Percentiles rank a stretch among this genome's conserved stretches.
These are phyloP conservation scores for Telenomus remus DNA, from an alignment of 1,140 invertebrate genomes.

Conservation along the genomic window DNA sequence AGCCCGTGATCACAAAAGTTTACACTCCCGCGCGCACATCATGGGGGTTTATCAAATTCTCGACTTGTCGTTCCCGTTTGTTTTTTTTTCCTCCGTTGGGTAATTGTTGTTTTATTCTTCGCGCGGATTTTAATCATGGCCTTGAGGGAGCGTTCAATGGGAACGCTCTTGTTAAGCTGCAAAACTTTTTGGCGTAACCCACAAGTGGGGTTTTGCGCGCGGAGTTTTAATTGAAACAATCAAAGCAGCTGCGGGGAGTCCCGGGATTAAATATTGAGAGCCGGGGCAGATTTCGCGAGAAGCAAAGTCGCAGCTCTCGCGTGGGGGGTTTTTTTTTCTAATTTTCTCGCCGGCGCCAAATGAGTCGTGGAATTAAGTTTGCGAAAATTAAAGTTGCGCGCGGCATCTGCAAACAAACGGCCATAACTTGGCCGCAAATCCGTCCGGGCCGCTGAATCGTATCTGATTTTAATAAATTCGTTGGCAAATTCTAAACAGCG, in stretches of 20 bases:
- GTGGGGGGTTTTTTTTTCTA: too few species aligned
- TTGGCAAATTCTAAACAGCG: background rate
- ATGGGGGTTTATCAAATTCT: too few species aligned
- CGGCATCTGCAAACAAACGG: background rate
- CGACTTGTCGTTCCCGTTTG: too few species aligned
- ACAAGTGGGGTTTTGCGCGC: too few species aligned
- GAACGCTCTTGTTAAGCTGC: background rate
- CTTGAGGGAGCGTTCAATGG: background rate
- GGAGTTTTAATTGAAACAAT: slow-evolving; percentile 3
- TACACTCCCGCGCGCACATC: too few species aligned
- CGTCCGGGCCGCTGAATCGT: background rate
- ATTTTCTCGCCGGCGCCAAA: background rate
- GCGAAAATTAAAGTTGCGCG: slow-evolving; percentile 1
- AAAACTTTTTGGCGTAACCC: background rate
- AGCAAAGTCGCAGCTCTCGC: too few species aligned
- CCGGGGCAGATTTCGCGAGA: too few species aligned
- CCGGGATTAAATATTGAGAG: slow-evolving; percentile 1
- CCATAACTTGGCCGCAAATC: background rate
- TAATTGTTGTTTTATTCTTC: background rate
- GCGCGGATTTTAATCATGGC: background rate
- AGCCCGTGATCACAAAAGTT: too few species aligned
- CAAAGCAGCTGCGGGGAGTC: background rate
- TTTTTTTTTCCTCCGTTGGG: too few species aligned
- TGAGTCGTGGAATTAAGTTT: background rate
- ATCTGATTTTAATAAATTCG: slow-evolving; percentile 1